A percentile compares a stretch with the other conserved stretches of the same genome.
Evolutionary conservation across 2,797 vertebrate genomes (phyloP).

Genomic region (Enteromius viviparus): DNA sequence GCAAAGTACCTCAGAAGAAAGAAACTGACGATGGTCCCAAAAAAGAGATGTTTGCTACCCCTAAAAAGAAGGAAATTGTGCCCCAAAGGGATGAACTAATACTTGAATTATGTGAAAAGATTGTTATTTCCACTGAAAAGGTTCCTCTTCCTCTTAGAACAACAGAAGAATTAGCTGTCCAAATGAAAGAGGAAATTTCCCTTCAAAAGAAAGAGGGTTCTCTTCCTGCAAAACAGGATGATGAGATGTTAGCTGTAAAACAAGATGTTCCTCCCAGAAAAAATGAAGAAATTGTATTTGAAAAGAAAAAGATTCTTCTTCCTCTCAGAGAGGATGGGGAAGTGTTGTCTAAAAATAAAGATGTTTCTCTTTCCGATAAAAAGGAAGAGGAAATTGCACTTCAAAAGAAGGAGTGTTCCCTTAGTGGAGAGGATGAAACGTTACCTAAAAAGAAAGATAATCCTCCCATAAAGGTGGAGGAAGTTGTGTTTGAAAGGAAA

Average conservation of each 20-base stretch:
- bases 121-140: slow-evolving; percentile 7
- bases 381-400: no score
- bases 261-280: neutral
- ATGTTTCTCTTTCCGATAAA: no score
- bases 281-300: no score
- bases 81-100: neutral
- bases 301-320: no score
- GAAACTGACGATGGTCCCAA: slow-evolving; percentile 9
- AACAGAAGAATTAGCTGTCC: neutral
- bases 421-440: no score
- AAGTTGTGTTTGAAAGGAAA: slow-evolving; percentile 8
- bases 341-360: no score
- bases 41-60: neutral
- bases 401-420: no score
- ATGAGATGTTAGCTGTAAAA: no score
- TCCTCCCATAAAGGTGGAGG: no score
- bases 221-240: neutral
- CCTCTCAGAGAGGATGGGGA: no score
- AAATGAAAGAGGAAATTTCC: slow-evolving; percentile 27
- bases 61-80: neutral
- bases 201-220: neutral
- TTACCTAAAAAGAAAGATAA: no score
- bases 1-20: slow-evolving; percentile 21
- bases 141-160: neutral
- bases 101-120: neutral